Evolutionary conservation across 2,888 invertebrate genomes (phyloP).

Genomic region (Scelioninae gen. 1): DNA sequence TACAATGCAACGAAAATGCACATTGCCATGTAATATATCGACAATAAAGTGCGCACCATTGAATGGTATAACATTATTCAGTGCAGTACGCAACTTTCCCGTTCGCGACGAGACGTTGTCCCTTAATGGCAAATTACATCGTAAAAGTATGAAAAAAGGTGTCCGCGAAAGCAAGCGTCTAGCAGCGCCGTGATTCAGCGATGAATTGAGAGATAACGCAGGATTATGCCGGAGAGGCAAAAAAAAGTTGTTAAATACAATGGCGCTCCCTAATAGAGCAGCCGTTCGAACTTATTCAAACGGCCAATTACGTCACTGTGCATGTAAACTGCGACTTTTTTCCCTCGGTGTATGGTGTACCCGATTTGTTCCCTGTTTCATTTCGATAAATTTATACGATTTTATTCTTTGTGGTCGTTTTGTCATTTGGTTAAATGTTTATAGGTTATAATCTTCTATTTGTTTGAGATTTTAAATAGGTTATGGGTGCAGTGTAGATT

Average conservation of each 20-base stretch:
- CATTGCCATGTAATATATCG: conserved; percentile 56
- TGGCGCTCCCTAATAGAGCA: conserved; percentile 36
- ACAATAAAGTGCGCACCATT: conserved; percentile 59
- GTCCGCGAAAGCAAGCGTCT: conserved; percentile 55
- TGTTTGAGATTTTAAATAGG: no score
- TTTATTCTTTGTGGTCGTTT: no score
- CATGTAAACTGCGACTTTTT: conserved; percentile 20
- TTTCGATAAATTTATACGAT: not conserved
- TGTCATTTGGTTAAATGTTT: no score
- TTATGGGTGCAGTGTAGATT: no score
- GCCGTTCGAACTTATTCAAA: conserved; percentile 31
- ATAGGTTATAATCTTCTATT: no score
- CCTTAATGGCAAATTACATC: conserved; percentile 65
- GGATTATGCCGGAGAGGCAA: conserved; percentile 32
- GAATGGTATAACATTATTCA: conserved; percentile 63
- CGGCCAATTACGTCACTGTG: conserved; percentile 23
- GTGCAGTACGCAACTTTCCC: conserved; percentile 59
- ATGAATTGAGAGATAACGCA: conserved; percentile 56
- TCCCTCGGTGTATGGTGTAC: conserved; percentile 2
- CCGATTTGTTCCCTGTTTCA: conserved; percentile 39
- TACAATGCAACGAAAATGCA: conserved; percentile 63
- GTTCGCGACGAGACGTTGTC: conserved; percentile 58
- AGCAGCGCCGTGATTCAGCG: conserved; percentile 53
- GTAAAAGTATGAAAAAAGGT: conserved; percentile 64
- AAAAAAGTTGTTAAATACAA: conserved; percentile 50